Evolutionary conservation across 2,113 vertebrate genomes (phyloP).

Genomic region (Polyodon spathula): DNA sequence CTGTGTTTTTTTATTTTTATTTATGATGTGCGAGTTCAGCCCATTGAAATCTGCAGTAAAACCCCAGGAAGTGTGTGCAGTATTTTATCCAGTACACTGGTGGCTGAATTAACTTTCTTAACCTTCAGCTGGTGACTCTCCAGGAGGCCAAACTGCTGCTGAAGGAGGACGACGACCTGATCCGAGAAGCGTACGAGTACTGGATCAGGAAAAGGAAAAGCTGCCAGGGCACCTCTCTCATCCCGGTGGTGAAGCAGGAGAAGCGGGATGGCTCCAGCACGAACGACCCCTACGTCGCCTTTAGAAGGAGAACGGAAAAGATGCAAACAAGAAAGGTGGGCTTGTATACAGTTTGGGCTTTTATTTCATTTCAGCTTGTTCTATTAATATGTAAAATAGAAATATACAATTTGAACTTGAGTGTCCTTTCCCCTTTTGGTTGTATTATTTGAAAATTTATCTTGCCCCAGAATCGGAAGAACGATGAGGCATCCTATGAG

Average conservation of each 20-base stretch:
- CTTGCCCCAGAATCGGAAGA: slow-evolving; percentile 84
- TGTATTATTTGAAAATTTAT: no score
- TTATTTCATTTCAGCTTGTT: no score
- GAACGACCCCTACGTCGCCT: slow-evolving; percentile 93
- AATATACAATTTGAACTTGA: no score
- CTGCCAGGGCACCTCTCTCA: slow-evolving; percentile 75
- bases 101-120: background rate
- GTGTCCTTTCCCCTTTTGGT: no score
- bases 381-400: no score
- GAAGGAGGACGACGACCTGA: slow-evolving; percentile 94
- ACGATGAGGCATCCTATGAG: slow-evolving; percentile 96
- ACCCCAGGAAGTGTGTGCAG: background rate
- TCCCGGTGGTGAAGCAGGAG: slow-evolving; percentile 87
- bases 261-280: slow-evolving; percentile 93
- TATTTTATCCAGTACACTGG: background rate
- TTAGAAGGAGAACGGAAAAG: slow-evolving; percentile 92
- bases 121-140: slow-evolving; percentile 80
- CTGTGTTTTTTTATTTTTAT: no score
- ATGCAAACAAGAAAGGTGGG: slow-evolving; percentile 94
- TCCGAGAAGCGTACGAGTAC: slow-evolving; percentile 94
- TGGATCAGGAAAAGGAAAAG: slow-evolving; percentile 92
- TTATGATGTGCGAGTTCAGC: no score
- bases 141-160: slow-evolving; percentile 92
- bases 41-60: no score
- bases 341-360: background rate